Percentiles rank a stretch among this genome's conserved stretches.
Evolutionary conservation across 2,797 vertebrate species (phyloP).

Genomic region (Sebastes elongatus): DNA sequence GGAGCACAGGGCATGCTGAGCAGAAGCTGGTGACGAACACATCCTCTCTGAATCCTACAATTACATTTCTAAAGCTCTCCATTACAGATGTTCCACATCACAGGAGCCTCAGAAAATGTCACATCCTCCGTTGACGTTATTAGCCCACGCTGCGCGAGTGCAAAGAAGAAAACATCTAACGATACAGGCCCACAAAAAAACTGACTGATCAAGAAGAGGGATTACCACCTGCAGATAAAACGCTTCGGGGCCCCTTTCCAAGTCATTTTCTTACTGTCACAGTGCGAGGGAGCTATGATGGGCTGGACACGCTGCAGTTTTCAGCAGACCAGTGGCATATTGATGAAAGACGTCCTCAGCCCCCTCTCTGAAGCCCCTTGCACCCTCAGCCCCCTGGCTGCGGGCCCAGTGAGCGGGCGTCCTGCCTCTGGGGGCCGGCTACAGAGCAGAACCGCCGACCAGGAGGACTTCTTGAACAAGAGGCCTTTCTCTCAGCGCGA

Average conservation of each 20-base stretch:
- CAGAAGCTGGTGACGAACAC: constrained; percentile 1
- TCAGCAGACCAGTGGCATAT: constrained; percentile 67
- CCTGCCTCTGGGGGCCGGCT: constrained; percentile 37
- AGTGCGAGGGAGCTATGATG: constrained; percentile 26
- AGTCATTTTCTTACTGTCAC: constrained; percentile 23
- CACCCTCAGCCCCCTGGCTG: constrained; percentile 53
- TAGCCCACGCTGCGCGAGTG: constrained; percentile 13
- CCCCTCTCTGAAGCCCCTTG: constrained; percentile 52
- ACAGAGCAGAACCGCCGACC: constrained; percentile 17
- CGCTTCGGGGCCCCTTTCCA: constrained; percentile 17
- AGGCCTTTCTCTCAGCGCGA: constrained; percentile 49
- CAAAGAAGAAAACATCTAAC: constrained; percentile 12
- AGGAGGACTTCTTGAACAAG: constrained; percentile 45
- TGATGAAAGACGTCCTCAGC: constrained; percentile 73
- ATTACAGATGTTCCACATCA: constrained; percentile 44
- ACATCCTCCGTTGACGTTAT: constrained; percentile 18
- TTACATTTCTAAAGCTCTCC: constrained; percentile 41
- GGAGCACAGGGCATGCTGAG: not conserved
- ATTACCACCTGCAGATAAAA: constrained; percentile 61
- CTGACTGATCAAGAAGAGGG: constrained; percentile 14
- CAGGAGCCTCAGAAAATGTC: constrained; percentile 40
- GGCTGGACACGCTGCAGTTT: constrained; percentile 38
- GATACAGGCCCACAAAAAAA: constrained; percentile 8
- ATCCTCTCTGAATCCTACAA: constrained; percentile 35
- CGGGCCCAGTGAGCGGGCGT: constrained; percentile 34